Evolutionary conservation across 2,797 vertebrate genomes (phyloP).

Genomic region (Enteromius paludinosus): DNA sequence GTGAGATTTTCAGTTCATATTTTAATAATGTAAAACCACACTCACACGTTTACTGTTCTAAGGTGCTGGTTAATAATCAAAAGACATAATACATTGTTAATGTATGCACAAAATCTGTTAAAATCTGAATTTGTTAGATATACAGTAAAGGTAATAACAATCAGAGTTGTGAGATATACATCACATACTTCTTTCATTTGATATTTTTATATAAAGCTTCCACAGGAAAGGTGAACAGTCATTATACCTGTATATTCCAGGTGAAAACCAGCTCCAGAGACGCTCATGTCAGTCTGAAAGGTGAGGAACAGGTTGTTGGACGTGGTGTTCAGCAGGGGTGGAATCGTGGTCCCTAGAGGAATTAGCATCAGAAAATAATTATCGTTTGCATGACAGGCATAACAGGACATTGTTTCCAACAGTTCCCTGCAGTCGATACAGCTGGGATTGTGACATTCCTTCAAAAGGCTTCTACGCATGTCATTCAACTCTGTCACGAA

Average conservation of each 20-base stretch:
- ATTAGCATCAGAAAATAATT: background rate
- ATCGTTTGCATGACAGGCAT: background rate
- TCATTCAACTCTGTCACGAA: slow-evolving; percentile 10
- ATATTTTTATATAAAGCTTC: too few species aligned
- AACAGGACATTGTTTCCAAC: background rate
- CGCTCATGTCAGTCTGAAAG: slow-evolving; percentile 98
- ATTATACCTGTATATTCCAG: slow-evolving; percentile 96
- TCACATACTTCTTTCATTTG: too few species aligned
- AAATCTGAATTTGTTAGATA: too few species aligned
- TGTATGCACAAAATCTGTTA: too few species aligned
- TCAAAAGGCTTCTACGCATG: background rate
- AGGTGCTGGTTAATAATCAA: background rate
- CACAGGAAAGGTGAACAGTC: background rate
- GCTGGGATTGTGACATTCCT: background rate
- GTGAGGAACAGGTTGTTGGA: slow-evolving; percentile 96
- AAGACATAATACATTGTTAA: too few species aligned
- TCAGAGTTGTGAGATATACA: background rate
- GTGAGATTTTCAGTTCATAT: background rate
- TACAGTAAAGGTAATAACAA: too few species aligned
- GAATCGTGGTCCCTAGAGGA: slow-evolving; percentile 91
- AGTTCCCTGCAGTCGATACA: background rate
- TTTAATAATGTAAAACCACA: background rate
- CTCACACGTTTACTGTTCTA: background rate
- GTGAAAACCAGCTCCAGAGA: slow-evolving; percentile 95
- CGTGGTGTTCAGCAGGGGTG: slow-evolving; percentile 94